Percentiles rank a stretch among this genome's conserved stretches.
Conservation (phyloP, 1,140 invertebrate genomes). For the Brachionus rubens region DNA sequence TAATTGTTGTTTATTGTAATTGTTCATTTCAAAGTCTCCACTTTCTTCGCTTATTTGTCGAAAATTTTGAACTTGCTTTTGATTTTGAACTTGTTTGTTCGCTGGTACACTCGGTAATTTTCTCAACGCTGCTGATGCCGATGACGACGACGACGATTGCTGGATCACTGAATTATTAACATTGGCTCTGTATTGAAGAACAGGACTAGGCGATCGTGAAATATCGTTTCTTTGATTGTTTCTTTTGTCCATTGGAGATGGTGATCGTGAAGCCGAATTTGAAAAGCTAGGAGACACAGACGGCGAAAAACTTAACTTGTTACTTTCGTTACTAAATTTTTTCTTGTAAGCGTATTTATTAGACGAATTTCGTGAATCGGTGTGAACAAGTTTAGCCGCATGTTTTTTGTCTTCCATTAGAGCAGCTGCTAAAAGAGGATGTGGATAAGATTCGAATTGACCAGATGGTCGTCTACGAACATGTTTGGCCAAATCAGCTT, state of each 20-base stretch:
- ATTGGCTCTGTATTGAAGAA: not conserved
- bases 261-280: slow-evolving; percentile 1
- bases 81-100: not conserved
- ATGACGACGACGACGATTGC: not conserved
- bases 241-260: not conserved
- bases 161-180: not conserved
- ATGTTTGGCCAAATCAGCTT: slow-evolving; percentile 34
- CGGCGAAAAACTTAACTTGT: slow-evolving; percentile 17
- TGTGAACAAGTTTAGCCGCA: not conserved
- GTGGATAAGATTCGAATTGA: slow-evolving; percentile 34
- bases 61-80: no score
- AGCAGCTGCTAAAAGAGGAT: slow-evolving; percentile 33
- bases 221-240: not conserved
- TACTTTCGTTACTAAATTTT: slow-evolving; percentile 4
- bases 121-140: not conserved
- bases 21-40: not conserved
- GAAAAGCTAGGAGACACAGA: slow-evolving; percentile 30
- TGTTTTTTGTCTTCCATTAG: slow-evolving; percentile 42
- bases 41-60: not conserved
- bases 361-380: not conserved
- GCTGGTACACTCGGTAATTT: not conserved
- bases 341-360: slow-evolving; percentile 7
- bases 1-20: not conserved
- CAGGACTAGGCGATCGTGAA: slow-evolving; percentile 13
- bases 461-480: slow-evolving; percentile 27